Evolutionary conservation across 2,113 vertebrate species (phyloP).

Genomic region (human (Homo sapiens)): DNA sequence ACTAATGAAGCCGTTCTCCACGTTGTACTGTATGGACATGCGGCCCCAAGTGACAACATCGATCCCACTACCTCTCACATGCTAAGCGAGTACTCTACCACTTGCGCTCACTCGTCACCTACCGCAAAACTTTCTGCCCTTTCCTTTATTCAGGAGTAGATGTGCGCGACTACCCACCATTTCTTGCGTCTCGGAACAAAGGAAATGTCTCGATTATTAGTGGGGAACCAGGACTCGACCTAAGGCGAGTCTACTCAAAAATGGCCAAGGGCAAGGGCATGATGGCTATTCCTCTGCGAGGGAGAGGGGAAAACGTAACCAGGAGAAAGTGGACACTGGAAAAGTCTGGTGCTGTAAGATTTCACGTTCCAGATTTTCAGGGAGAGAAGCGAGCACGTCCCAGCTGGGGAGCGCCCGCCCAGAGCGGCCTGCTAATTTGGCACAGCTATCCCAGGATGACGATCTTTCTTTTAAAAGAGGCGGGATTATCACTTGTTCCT

Average conservation of each 20-base stretch:
- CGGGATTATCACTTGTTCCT: not conserved
- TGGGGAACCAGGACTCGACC: accelerated
- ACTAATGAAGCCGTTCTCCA: no score
- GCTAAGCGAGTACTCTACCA: slow-evolving; percentile 55
- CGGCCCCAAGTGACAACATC: not conserved
- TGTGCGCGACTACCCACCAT: no score
- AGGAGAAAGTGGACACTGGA: not conserved
- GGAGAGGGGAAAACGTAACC: not conserved
- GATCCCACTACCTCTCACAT: slow-evolving; percentile 34
- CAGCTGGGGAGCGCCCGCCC: not conserved
- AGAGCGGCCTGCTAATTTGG: not conserved
- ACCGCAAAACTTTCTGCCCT: accelerated
- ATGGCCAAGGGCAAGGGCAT: not conserved
- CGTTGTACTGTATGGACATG: no score
- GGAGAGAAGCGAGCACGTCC: not conserved
- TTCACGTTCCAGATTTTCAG: not conserved
- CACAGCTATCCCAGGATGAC: not conserved
- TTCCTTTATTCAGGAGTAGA: not conserved
- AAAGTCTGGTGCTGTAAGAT: not conserved
- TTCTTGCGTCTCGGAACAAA: accelerated
- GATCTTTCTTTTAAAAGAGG: not conserved
- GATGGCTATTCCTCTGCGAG: no score
- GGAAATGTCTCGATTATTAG: not conserved
- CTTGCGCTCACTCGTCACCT: not conserved
- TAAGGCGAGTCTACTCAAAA: not conserved